Percentiles rank a stretch among this genome's conserved stretches.
Conservation (phyloP, 2,888 invertebrate species). For the Tanytarsus gracilentus region DNA sequence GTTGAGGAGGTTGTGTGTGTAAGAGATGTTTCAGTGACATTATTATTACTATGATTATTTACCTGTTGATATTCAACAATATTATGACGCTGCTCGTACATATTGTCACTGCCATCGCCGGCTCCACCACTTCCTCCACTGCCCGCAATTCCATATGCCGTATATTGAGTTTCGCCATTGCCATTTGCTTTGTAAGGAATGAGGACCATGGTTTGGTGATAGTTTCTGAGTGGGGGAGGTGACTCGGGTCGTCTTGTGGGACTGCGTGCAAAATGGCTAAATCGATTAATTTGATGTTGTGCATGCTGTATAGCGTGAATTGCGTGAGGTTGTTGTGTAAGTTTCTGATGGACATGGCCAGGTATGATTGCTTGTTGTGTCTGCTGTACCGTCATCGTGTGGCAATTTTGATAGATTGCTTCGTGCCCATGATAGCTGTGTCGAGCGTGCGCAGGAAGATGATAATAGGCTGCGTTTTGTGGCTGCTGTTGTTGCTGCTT, state of each 20-base stretch:
- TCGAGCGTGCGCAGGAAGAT: constrained; percentile 39
- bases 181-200: constrained; percentile 54
- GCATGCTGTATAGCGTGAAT: constrained; percentile 26
- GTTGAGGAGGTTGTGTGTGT: not conserved
- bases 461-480: constrained; percentile 37
- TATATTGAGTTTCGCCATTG: constrained; percentile 42
- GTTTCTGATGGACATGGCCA: constrained; percentile 31
- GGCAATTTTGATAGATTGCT: constrained; percentile 42
- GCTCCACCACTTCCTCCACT: constrained; percentile 33
- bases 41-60: constrained; percentile 29
- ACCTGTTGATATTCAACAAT: constrained; percentile 44
- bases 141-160: constrained; percentile 39
- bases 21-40: not conserved
- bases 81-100: constrained; percentile 39
- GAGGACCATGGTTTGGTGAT: constrained; percentile 59
- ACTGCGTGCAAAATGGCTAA: constrained; percentile 42
- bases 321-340: constrained; percentile 5
- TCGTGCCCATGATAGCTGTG: constrained; percentile 41
- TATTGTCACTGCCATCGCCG: constrained; percentile 33
- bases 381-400: constrained; percentile 35
- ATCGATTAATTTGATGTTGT: constrained; percentile 24
- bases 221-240: constrained; percentile 58
- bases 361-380: constrained; percentile 33
- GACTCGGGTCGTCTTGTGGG: constrained; percentile 53
- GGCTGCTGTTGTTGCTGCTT: constrained; percentile 29